These are phyloP conservation scores for Micrastur ruficollis DNA, from an alignment of 2,797 vertebrate genomes.

Conservation along the genomic window DNA sequence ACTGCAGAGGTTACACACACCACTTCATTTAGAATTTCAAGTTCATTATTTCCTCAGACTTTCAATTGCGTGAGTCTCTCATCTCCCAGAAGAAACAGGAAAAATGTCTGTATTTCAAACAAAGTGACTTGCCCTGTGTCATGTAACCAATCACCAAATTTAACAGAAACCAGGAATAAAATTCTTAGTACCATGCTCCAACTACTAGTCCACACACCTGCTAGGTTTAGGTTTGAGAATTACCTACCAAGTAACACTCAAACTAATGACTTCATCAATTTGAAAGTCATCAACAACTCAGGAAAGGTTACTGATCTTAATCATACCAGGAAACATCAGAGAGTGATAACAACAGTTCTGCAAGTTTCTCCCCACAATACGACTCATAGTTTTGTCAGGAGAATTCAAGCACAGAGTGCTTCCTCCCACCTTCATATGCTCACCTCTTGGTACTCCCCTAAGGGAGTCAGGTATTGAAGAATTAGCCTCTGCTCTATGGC, in stretches of 20 bases:
- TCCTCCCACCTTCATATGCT: constrained; percentile 29
- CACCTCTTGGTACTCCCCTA: constrained; percentile 99
- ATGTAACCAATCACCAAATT: not conserved
- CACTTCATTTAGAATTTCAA: not conserved
- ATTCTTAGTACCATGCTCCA: not conserved
- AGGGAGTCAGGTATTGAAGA: constrained; percentile 94
- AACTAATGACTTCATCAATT: not conserved
- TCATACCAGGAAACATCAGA: not conserved
- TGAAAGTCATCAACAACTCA: not conserved
- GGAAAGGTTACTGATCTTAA: not conserved
- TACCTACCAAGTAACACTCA: not conserved
- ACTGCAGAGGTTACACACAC: not conserved
- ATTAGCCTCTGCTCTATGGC: constrained; percentile 97
- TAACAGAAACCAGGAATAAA: not conserved
- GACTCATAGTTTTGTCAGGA: not conserved
- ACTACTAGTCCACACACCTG: not conserved
- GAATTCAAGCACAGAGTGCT: not conserved
- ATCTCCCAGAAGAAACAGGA: not conserved
- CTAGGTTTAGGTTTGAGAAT: not conserved
- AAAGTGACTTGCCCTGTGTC: not conserved
- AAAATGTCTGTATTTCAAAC: not conserved
- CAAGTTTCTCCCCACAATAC: not conserved
- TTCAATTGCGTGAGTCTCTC: not conserved
- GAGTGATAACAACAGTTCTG: not conserved
- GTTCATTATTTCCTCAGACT: not conserved